Conservation (phyloP, 2,888 invertebrate species). For the Archaeoteleia sp. region DNA sequence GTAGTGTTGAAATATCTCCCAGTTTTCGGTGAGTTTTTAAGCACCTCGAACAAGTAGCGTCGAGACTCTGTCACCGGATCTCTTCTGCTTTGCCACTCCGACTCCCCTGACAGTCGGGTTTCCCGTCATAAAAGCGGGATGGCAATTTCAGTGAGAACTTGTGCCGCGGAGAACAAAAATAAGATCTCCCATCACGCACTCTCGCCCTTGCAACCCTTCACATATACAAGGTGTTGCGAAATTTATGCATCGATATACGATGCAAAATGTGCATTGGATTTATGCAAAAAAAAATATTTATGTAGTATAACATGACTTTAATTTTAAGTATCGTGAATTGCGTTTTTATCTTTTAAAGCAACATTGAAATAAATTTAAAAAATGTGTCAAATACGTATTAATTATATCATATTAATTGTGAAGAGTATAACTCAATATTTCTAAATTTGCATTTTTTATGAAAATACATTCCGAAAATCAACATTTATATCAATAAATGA, state of each 20-base stretch:
- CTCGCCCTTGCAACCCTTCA: conserved; percentile 50
- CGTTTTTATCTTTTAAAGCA: too few species aligned
- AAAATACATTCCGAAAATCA: too few species aligned
- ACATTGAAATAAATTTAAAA: too few species aligned
- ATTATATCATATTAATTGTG: too few species aligned
- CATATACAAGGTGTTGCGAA: conserved; percentile 41
- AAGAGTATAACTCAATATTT: too few species aligned
- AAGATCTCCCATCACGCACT: conserved; percentile 50
- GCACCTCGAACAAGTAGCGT: conserved; percentile 52
- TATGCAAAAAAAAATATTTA: too few species aligned
- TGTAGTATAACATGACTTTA: too few species aligned
- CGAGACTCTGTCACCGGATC: conserved; percentile 52
- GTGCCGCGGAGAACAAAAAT: conserved; percentile 54
- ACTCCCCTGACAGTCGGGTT: conserved; percentile 52
- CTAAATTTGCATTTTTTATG: too few species aligned
- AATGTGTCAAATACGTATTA: too few species aligned
- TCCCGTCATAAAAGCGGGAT: conserved; percentile 51
- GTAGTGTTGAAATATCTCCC: conserved; percentile 23
- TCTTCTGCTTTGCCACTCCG: conserved; percentile 53
- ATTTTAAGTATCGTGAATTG: too few species aligned
- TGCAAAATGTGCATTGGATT: too few species aligned
- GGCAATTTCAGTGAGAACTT: conserved; percentile 55
- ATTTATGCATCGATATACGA: conserved; percentile 38
- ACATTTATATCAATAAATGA: too few species aligned
- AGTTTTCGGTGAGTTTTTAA: conserved; percentile 49